phyloP scores from a whole-genome alignment of 2,113 vertebrate species.

The Neopipo cinnamomea region DNA sequence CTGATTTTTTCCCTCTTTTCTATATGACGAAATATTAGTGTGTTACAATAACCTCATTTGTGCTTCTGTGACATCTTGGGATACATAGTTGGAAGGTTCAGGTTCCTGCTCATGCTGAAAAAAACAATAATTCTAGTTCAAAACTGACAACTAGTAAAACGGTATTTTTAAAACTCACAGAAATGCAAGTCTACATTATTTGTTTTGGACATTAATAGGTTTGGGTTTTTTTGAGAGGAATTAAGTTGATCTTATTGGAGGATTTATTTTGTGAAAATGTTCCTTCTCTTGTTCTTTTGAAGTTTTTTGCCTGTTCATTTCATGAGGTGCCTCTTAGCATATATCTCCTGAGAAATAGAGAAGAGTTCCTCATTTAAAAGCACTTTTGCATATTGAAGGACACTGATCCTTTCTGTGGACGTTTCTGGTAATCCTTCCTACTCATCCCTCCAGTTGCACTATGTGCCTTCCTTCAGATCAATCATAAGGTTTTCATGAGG shows the following conservation, averaged over 20 bases:
- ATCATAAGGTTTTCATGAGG: neutral
- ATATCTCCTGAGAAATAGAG: neutral
- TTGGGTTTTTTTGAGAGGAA: neutral
- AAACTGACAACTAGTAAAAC: neutral
- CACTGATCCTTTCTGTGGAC: neutral
- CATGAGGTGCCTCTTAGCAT: neutral
- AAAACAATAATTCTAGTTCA: neutral
- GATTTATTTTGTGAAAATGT: neutral
- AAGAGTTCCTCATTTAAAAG: neutral
- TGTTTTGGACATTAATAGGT: neutral
- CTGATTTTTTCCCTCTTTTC: neutral
- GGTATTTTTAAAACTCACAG: neutral
- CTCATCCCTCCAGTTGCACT: neutral
- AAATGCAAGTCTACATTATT: neutral
- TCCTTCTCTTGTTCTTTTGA: neutral
- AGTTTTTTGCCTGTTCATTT: neutral
- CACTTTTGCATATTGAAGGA: neutral
- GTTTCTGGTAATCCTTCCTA: neutral
- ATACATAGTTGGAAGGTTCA: neutral
- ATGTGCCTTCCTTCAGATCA: neutral
- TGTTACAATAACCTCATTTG: slow-evolving; percentile 8
- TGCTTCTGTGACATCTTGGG: neutral
- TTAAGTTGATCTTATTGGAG: neutral
- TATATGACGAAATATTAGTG: neutral
- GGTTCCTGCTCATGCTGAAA: neutral